Percentiles rank a stretch among this genome's conserved stretches.
Evolutionary conservation across 2,113 vertebrate species (phyloP).

Genomic region (cat (Felis catus)): DNA sequence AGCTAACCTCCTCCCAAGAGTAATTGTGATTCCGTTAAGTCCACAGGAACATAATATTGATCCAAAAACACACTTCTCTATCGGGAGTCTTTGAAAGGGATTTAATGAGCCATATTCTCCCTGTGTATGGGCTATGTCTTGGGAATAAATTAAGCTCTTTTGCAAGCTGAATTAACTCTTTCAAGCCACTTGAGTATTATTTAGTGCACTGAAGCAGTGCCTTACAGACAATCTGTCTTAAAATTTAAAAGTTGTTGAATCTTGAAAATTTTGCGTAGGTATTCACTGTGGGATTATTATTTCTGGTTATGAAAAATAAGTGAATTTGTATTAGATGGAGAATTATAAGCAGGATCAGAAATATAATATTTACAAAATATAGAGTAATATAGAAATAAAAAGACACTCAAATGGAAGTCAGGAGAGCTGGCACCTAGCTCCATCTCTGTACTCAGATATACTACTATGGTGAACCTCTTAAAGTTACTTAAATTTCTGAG

Average conservation of each 20-base stretch:
- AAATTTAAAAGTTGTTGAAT: constrained; percentile 46
- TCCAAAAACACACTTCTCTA: constrained; percentile 25
- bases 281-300: constrained; percentile 39
- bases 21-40: constrained; percentile 31
- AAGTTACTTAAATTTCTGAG: background rate
- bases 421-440: background rate
- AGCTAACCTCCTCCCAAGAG: constrained; percentile 10
- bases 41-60: constrained; percentile 53
- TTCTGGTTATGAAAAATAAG: constrained; percentile 24
- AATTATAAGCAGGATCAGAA: background rate
- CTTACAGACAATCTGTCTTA: background rate
- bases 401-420: background rate
- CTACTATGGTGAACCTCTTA: background rate
- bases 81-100: background rate
- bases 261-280: constrained; percentile 18
- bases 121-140: background rate
- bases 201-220: background rate
- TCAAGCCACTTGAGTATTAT: constrained; percentile 16
- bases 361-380: background rate
- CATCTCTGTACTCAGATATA: background rate
- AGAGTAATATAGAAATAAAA: background rate
- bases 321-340: background rate
- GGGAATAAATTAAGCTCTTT: constrained; percentile 64
- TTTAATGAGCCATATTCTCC: constrained; percentile 60
- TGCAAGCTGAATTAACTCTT: constrained; percentile 63